A percentile compares a stretch with the other conserved stretches of the same genome.
Evolutionary conservation across 2,113 vertebrate genomes (phyloP).

Genomic region (Noturus placidus): DNA sequence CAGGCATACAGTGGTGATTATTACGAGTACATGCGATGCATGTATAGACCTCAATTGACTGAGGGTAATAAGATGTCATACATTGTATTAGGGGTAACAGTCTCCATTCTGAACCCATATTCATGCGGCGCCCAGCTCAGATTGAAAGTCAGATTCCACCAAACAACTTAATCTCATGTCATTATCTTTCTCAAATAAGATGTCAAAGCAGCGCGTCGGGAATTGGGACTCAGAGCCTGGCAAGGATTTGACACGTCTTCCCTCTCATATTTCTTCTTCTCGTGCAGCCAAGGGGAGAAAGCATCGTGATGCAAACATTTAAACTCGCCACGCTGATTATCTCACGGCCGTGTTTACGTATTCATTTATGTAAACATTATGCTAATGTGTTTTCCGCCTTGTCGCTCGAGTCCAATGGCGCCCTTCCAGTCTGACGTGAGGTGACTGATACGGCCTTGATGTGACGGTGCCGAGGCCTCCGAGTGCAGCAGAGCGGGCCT

Average conservation of each 20-base stretch:
- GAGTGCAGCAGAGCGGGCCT: constrained; percentile 64
- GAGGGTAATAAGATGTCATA: constrained; percentile 33
- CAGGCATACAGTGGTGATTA: constrained; percentile 14
- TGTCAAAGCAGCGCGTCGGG: constrained; percentile 23
- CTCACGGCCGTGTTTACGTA: constrained; percentile 55
- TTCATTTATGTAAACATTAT: constrained; percentile 77
- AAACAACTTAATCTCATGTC: constrained; percentile 44
- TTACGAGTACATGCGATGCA: constrained; percentile 11
- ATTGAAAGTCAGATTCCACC: constrained; percentile 42
- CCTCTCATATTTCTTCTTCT: constrained; percentile 40
- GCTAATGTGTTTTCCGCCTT: constrained; percentile 68
- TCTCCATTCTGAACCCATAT: background rate
- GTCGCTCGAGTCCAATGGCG: constrained; percentile 72
- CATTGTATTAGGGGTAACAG: constrained; percentile 29
- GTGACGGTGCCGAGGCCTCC: constrained; percentile 60
- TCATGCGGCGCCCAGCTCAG: constrained; percentile 16
- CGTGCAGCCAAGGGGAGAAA: constrained; percentile 22
- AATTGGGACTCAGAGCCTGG: constrained; percentile 38
- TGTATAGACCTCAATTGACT: constrained; percentile 21
- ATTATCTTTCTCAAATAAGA: constrained; percentile 55
- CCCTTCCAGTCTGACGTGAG: constrained; percentile 77
- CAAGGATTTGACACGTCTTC: constrained; percentile 46
- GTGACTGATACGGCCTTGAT: constrained; percentile 77
- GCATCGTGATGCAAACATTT: constrained; percentile 7
- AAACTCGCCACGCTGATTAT: constrained; percentile 51